These are phyloP conservation scores for Suillia variegata DNA, from an alignment of 2,888 invertebrate genomes.

Conservation along the genomic window DNA sequence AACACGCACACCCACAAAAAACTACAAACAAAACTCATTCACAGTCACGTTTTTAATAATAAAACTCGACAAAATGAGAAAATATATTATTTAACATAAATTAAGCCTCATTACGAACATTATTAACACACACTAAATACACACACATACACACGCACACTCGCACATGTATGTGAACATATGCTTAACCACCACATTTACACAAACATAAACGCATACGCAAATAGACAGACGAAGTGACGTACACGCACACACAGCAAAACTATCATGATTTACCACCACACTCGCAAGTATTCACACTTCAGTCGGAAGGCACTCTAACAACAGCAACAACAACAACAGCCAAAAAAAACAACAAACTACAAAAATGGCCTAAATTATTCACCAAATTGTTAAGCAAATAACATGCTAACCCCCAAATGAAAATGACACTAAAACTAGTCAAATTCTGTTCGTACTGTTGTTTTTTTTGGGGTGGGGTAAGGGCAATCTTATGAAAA, in stretches of 20 bases:
- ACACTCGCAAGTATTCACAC: background rate
- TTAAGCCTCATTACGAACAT: conserved; percentile 50
- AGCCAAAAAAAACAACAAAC: conserved; percentile 8
- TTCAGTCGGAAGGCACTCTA: conserved; percentile 8
- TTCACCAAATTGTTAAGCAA: conserved; percentile 53
- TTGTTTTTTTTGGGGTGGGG: too few relatives aligned
- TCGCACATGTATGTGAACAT: too few relatives aligned
- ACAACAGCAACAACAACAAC: conserved; percentile 6
- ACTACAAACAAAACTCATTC: conserved; percentile 11
- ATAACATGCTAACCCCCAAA: conserved; percentile 36
- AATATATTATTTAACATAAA: conserved; percentile 54
- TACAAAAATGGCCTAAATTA: conserved; percentile 40
- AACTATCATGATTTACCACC: background rate
- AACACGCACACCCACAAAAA: too few relatives aligned
- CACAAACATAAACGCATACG: background rate
- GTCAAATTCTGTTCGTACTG: too few relatives aligned
- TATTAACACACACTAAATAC: conserved; percentile 39
- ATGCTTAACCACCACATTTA: background rate
- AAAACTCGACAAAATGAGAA: conserved; percentile 37
- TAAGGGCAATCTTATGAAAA: conserved; percentile 6
- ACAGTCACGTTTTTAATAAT: conserved; percentile 22
- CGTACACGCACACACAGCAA: background rate
- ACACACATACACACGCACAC: too few relatives aligned
- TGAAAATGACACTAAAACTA: conserved; percentile 21
- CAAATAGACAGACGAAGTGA: background rate